These are phyloP conservation scores for Amblyornis subalaris DNA, from an alignment of 2,113 vertebrate species.

Conservation along the genomic window DNA sequence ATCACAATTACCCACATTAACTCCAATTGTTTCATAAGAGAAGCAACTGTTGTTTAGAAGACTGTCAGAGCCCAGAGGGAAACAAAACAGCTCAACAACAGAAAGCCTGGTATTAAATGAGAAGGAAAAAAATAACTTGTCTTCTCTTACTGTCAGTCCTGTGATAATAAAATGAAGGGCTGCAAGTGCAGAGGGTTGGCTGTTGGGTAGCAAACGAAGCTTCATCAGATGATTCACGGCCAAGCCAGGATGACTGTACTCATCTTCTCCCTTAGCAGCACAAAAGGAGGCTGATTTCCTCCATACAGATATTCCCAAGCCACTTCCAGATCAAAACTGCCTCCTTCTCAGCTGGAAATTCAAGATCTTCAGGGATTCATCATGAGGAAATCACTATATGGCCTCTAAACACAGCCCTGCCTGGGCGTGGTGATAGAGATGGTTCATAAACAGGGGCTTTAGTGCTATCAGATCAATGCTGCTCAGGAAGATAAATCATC, in stretches of 20 bases:
- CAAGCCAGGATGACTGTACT: background rate
- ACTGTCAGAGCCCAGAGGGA: constrained; percentile 27
- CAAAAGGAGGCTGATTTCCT: background rate
- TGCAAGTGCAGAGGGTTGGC: background rate
- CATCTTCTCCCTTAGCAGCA: background rate
- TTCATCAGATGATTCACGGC: background rate
- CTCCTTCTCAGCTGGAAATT: background rate
- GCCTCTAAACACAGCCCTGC: background rate
- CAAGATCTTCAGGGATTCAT: background rate
- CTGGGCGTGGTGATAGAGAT: background rate
- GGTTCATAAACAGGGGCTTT: background rate
- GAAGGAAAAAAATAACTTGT: background rate
- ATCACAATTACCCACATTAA: constrained; percentile 58
- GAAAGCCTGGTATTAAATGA: constrained; percentile 35
- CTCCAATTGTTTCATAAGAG: constrained; percentile 40
- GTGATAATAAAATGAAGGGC: constrained; percentile 5
- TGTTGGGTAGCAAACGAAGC: background rate
- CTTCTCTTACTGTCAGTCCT: background rate
- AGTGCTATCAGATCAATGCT: background rate
- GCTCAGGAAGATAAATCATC: background rate
- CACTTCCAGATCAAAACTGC: background rate
- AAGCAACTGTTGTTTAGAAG: constrained; percentile 62
- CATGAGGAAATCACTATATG: background rate
- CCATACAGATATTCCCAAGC: background rate
- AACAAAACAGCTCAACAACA: constrained; percentile 55